These are phyloP conservation scores for Dusona sp. DNA, from an alignment of 2,888 invertebrate species.

Conservation along the genomic window DNA sequence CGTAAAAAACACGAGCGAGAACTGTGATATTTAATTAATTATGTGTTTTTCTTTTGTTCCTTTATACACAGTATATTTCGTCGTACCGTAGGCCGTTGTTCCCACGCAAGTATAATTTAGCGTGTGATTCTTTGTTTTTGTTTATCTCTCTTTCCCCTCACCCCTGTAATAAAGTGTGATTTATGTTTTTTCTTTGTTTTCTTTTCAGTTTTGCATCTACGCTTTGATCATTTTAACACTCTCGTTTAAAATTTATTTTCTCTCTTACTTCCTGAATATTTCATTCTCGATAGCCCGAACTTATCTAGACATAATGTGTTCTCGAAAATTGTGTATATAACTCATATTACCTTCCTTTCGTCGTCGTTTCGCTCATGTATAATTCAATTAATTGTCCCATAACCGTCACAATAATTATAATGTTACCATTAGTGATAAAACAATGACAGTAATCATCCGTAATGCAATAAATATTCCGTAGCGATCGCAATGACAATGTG, in stretches of 20 bases:
- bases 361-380: constrained; percentile 80
- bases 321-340: constrained; percentile 83
- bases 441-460: constrained; percentile 72
- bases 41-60: constrained; percentile 56
- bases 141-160: constrained; percentile 61
- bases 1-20: constrained; percentile 68
- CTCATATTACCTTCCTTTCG: constrained; percentile 79
- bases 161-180: constrained; percentile 64
- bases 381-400: constrained; percentile 80
- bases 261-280: constrained; percentile 56
- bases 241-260: constrained; percentile 19
- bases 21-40: constrained; percentile 63
- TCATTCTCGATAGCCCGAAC: constrained; percentile 78
- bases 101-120: constrained; percentile 81
- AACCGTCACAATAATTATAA: constrained; percentile 81
- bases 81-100: constrained; percentile 80
- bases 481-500: constrained; percentile 77
- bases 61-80: constrained; percentile 72
- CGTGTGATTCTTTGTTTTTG: constrained; percentile 78
- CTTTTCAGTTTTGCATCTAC: constrained; percentile 60
- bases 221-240: constrained; percentile 34
- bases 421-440: constrained; percentile 73
- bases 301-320: constrained; percentile 80
- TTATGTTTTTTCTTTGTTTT: constrained; percentile 71
- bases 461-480: constrained; percentile 73